A percentile compares a stretch with the other conserved stretches of the same genome.
phyloP scores from a whole-genome alignment of 2,113 vertebrate species.

The Alligator sinensis region DNA sequence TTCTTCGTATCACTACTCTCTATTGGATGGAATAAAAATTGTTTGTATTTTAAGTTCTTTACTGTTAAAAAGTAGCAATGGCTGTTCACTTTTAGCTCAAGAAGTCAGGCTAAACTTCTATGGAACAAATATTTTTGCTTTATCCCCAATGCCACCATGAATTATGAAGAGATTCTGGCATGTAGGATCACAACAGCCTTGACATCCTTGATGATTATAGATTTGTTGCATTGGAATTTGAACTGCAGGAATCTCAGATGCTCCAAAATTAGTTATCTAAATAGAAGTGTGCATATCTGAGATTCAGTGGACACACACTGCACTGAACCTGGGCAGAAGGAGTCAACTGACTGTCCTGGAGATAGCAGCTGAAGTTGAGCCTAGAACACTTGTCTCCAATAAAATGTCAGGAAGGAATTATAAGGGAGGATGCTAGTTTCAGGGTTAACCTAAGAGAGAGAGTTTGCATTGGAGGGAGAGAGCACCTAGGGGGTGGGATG shows the following conservation, averaged over 20 bases:
- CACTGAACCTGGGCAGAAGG: not conserved
- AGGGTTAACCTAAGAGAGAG: not conserved
- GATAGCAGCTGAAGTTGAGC: not conserved
- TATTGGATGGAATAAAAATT: not conserved
- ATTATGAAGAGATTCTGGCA: not conserved
- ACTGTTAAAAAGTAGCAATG: not conserved
- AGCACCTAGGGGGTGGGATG: not conserved
- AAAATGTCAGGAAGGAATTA: not conserved
- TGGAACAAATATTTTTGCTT: not conserved
- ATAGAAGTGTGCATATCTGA: not conserved
- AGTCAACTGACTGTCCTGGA: not conserved
- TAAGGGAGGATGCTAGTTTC: not conserved
- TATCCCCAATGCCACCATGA: not conserved
- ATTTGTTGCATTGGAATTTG: not conserved
- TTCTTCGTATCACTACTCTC: no score
- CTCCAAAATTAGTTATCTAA: not conserved
- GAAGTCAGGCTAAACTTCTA: not conserved
- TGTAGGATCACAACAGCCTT: not conserved
- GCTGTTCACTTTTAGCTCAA: not conserved
- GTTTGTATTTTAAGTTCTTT: not conserved
- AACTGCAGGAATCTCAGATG: not conserved
- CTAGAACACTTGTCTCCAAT: not conserved
- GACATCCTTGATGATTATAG: not conserved
- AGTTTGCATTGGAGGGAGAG: not conserved
- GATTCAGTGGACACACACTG: no score